phyloP scores from a whole-genome alignment of 2,797 vertebrate genomes.

The Arrhamphus sclerolepis region DNA sequence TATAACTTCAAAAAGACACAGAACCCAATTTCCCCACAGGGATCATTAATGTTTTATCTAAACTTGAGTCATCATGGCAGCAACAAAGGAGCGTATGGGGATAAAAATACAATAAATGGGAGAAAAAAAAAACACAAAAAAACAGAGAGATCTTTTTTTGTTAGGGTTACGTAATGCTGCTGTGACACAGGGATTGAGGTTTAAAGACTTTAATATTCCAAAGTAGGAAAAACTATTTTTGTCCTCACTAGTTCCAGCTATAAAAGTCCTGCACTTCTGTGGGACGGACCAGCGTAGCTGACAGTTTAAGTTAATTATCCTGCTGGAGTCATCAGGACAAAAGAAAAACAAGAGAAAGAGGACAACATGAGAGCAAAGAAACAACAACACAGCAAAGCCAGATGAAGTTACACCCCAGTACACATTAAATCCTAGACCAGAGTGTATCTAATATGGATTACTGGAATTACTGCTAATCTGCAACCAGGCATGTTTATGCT shows the following conservation, averaged over 20 bases:
- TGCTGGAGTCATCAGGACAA: background rate
- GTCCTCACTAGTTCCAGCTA: background rate
- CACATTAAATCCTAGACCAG: too few relatives aligned
- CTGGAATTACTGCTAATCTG: too few relatives aligned
- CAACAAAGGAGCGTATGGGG: slow-evolving; percentile 11
- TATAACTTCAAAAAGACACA: slow-evolving; percentile 40
- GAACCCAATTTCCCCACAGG: slow-evolving; percentile 41
- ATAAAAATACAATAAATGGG: slow-evolving; percentile 38
- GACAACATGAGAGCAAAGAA: too few relatives aligned
- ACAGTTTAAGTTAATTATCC: background rate
- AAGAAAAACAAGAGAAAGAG: background rate
- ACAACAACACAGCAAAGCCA: too few relatives aligned
- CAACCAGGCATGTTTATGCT: too few relatives aligned
- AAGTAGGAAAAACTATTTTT: background rate
- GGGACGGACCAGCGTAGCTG: too few relatives aligned
- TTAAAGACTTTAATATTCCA: background rate
- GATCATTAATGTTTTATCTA: slow-evolving; percentile 58
- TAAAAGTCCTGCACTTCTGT: background rate
- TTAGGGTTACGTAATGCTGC: background rate
- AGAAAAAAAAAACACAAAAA: too few relatives aligned
- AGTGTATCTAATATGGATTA: too few relatives aligned
- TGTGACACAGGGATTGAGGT: background rate
- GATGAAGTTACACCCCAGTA: too few relatives aligned
- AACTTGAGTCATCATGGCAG: slow-evolving; percentile 38
- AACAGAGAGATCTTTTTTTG: slow-evolving; percentile 32